phyloP scores from a whole-genome alignment of 1,140 invertebrate genomes.

The Scylla paramamosain region DNA sequence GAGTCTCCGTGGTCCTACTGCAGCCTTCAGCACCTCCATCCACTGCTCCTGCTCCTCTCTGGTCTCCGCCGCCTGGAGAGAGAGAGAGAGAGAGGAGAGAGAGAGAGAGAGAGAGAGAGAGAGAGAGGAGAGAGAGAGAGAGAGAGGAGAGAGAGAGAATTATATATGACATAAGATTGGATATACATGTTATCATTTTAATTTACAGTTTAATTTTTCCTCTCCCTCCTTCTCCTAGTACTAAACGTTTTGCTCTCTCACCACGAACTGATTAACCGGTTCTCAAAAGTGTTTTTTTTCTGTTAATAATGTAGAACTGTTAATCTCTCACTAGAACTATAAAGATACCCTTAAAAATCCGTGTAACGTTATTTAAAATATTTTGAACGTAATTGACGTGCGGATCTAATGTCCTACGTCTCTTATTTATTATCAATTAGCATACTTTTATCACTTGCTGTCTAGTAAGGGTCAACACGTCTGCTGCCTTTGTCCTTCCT shows the following conservation, averaged over 20 bases:
- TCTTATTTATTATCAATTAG: too few species aligned
- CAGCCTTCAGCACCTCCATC: slow-evolving; percentile 24
- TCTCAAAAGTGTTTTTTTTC: too few species aligned
- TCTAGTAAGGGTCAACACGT: too few species aligned
- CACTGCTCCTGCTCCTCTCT: slow-evolving; percentile 46
- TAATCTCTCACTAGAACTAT: too few species aligned
- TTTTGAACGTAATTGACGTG: too few species aligned
- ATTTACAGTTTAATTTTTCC: not conserved
- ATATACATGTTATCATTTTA: not conserved
- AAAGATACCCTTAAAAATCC: too few species aligned
- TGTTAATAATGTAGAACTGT: too few species aligned
- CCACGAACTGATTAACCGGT: too few species aligned
- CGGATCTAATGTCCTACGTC: too few species aligned
- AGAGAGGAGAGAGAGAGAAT: not conserved
- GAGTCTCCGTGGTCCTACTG: not conserved
- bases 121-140: not conserved
- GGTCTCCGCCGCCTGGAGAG: slow-evolving; percentile 47
- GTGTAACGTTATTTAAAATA: too few species aligned
- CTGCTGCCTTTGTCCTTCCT: too few species aligned
- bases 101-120: not conserved
- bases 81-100: not conserved
- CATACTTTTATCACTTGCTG: too few species aligned
- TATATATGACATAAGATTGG: not conserved
- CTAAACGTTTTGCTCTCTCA: not conserved
- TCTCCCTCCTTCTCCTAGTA: not conserved